Percentiles rank a stretch among this genome's conserved stretches.
Evolutionary conservation across 2,888 invertebrate genomes (phyloP).

Genomic region (Spilosoma lubricipeda): DNA sequence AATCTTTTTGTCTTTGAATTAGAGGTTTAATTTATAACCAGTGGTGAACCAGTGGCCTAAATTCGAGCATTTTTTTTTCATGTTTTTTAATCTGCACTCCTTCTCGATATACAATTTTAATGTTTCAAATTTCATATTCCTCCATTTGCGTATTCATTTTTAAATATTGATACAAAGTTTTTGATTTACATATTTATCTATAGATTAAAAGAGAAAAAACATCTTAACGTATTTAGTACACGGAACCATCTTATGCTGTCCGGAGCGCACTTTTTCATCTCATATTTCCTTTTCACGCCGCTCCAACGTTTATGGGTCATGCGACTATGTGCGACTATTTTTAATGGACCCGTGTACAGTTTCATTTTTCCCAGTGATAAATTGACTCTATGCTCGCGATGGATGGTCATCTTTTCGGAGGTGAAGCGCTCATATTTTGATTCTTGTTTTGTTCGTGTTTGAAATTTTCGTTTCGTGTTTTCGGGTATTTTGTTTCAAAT

Average conservation of each 20-base stretch:
- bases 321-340: slow-evolving; percentile 85
- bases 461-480: slow-evolving; percentile 28
- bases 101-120: too few species aligned
- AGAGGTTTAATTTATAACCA: too few species aligned
- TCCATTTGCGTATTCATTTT: too few species aligned
- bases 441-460: slow-evolving; percentile 52
- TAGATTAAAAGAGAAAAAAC: not conserved
- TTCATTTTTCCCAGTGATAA: slow-evolving; percentile 84
- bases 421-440: slow-evolving; percentile 67
- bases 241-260: slow-evolving; percentile 52
- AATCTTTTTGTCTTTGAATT: too few species aligned
- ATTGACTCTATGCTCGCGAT: slow-evolving; percentile 82
- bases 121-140: too few species aligned
- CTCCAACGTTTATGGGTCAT: slow-evolving; percentile 85
- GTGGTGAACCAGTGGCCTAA: too few species aligned
- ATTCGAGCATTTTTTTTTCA: too few species aligned
- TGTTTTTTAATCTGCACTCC: too few species aligned
- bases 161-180: too few species aligned
- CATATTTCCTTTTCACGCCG: slow-evolving; percentile 82
- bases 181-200: too few species aligned
- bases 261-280: slow-evolving; percentile 71
- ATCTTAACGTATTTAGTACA: slow-evolving; percentile 7
- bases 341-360: slow-evolving; percentile 80
- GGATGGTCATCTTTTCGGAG: slow-evolving; percentile 78
- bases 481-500: not conserved